Evolutionary conservation across 2,888 invertebrate genomes (phyloP).

Genomic region (Panzeria rudis): DNA sequence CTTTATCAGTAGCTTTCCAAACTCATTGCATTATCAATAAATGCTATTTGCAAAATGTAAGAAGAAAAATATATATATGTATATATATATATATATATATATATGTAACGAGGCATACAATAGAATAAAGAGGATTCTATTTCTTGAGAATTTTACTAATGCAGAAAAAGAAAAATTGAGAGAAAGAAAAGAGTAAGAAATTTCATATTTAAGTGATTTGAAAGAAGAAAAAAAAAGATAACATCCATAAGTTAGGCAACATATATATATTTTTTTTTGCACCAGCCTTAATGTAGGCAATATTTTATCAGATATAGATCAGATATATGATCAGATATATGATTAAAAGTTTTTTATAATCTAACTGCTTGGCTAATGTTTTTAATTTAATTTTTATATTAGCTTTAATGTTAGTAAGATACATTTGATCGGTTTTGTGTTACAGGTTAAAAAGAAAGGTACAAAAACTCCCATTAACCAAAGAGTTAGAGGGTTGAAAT

Average conservation of each 20-base stretch:
- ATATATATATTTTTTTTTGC: neutral
- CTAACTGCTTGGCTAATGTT: too few relatives aligned
- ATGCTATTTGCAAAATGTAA: constrained; percentile 47
- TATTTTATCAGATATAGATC: too few relatives aligned
- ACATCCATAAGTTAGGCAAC: neutral
- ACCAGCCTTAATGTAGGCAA: too few relatives aligned
- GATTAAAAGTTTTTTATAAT: too few relatives aligned
- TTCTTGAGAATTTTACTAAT: neutral
- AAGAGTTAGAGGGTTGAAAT: too few relatives aligned
- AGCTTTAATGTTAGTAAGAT: constrained; percentile 7
- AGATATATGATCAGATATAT: too few relatives aligned
- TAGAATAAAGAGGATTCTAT: neutral
- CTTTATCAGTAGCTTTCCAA: constrained; percentile 64
- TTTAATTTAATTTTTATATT: neutral
- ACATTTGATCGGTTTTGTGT: neutral
- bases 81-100: neutral
- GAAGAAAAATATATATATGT: too few relatives aligned
- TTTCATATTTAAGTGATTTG: neutral
- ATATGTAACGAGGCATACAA: neutral
- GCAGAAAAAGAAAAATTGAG: neutral
- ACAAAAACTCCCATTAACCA: neutral
- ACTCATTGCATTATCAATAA: constrained; percentile 61
- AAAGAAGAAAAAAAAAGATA: neutral
- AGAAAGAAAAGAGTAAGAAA: neutral
- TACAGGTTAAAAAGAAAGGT: too few relatives aligned